Percentiles rank a stretch among this genome's conserved stretches.
These are phyloP conservation scores for Kryptopterus vitreolus DNA, from an alignment of 2,797 vertebrate genomes.

Conservation along the genomic window DNA sequence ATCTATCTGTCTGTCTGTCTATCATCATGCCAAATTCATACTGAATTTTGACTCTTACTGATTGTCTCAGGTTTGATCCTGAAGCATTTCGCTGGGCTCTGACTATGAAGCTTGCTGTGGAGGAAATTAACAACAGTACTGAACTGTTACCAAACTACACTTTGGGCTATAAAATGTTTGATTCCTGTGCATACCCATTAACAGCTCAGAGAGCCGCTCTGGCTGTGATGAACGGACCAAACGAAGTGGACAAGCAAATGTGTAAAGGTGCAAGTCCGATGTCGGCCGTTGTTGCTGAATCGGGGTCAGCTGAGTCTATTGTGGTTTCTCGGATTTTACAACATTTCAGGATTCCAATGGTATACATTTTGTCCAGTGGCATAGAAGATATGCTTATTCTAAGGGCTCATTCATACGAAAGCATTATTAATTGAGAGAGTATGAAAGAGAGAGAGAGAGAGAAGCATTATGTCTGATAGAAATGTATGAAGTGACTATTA, in stretches of 20 bases:
- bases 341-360: conserved; percentile 75
- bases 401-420: too few species aligned
- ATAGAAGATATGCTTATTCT: neutral
- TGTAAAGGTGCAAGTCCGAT: conserved; percentile 65
- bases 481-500: neutral
- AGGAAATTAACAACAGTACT: conserved; percentile 71
- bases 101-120: conserved; percentile 73
- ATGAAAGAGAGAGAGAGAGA: neutral
- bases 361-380: conserved; percentile 33
- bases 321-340: conserved; percentile 72
- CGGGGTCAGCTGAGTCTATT: conserved; percentile 76
- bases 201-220: conserved; percentile 72
- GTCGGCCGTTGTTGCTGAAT: conserved; percentile 72
- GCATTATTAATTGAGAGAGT: too few species aligned
- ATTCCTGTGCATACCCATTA: conserved; percentile 74
- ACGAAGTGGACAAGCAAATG: conserved; percentile 54
- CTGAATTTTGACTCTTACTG: neutral
- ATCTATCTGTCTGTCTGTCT: too few species aligned
- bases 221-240: conserved; percentile 65
- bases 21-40: too few species aligned
- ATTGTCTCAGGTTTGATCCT: conserved; percentile 68
- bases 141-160: conserved; percentile 67
- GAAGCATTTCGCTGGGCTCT: conserved; percentile 74
- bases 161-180: conserved; percentile 76
- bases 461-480: neutral